A percentile compares a stretch with the other conserved stretches of the same genome.
Evolutionary conservation across 2,113 vertebrate genomes (phyloP).

Genomic region (Speoplatyrhinus poulsoni): DNA sequence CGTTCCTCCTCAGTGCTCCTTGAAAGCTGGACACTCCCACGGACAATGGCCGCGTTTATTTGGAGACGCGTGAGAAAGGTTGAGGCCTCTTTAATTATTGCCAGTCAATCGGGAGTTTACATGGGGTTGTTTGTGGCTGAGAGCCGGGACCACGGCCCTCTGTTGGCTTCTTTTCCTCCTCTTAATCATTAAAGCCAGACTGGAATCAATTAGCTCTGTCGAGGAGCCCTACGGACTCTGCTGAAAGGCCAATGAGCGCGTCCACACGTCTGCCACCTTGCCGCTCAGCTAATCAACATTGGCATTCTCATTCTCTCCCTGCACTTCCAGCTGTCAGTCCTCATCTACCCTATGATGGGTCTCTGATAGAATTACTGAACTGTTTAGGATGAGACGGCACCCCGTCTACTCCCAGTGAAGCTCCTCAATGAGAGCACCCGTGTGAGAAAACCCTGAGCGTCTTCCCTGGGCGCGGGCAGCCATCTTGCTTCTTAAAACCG

Average conservation of each 20-base stretch:
- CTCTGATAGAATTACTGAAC: constrained; percentile 72
- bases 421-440: constrained; percentile 7
- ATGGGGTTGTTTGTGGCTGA: constrained; percentile 26
- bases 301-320: constrained; percentile 68
- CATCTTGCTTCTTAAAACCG: too few species aligned
- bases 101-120: constrained; percentile 44
- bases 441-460: neutral
- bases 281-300: constrained; percentile 64
- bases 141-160: constrained; percentile 28
- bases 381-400: constrained; percentile 47
- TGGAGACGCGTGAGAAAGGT: constrained; percentile 36
- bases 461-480: neutral
- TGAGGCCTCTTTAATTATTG: constrained; percentile 44
- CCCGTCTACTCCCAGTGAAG: constrained; percentile 13
- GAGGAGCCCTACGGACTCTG: constrained; percentile 42
- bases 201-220: constrained; percentile 73
- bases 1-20: neutral
- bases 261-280: constrained; percentile 40
- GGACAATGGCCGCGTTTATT: constrained; percentile 10
- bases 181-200: constrained; percentile 65
- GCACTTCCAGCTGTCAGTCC: constrained; percentile 58
- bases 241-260: constrained; percentile 60
- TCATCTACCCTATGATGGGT: constrained; percentile 67
- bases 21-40: constrained; percentile 5
- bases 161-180: constrained; percentile 37